These are phyloP conservation scores for Mythimna impura DNA, from an alignment of 2,888 invertebrate species.

Conservation along the genomic window DNA sequence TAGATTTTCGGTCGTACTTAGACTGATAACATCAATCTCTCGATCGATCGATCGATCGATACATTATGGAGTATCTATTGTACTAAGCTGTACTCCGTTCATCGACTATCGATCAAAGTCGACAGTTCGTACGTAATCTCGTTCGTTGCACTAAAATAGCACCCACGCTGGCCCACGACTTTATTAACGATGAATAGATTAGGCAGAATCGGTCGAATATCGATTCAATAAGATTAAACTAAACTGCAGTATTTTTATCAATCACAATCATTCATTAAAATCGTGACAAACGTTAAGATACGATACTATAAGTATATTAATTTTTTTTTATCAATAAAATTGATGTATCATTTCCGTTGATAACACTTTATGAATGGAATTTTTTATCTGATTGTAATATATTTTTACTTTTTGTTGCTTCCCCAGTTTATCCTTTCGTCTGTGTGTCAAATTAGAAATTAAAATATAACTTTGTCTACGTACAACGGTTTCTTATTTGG, in stretches of 20 bases:
- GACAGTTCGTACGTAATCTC: background rate
- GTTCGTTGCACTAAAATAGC: background rate
- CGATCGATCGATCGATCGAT: no score
- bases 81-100: background rate
- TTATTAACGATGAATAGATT: no score
- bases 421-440: constrained; percentile 16
- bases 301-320: background rate
- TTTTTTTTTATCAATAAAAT: constrained; percentile 4
- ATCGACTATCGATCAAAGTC: background rate
- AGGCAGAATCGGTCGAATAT: no score
- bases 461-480: background rate
- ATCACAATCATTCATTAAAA: constrained; percentile 4
- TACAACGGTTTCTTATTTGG: background rate
- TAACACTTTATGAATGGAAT: constrained; percentile 23
- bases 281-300: constrained; percentile 1
- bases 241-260: constrained; percentile 27
- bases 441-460: background rate
- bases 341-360: constrained; percentile 6
- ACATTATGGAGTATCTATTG: background rate
- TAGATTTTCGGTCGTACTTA: background rate
- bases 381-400: background rate
- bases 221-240: constrained; percentile 17
- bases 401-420: background rate
- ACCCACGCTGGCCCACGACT: background rate
- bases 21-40: background rate